Evolutionary conservation across 2,797 vertebrate species (phyloP).

Genomic region (Euphonia xanthogaster): DNA sequence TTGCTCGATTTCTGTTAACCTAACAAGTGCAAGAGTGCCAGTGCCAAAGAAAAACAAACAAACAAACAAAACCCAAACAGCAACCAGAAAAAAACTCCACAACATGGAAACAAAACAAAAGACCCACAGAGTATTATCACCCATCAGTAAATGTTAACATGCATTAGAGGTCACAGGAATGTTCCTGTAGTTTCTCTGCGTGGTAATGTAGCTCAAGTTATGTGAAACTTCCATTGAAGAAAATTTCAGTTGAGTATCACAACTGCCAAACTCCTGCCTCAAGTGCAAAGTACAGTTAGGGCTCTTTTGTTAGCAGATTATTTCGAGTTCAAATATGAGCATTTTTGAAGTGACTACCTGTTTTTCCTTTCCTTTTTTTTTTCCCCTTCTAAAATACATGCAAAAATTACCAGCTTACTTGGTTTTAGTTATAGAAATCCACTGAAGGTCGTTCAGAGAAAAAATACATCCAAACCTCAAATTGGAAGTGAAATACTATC

Average conservation of each 20-base stretch:
- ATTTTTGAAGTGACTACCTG: background rate
- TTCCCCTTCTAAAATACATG: background rate
- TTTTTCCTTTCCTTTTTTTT: background rate
- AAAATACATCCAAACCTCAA: slow-evolving; percentile 48
- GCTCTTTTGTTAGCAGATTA: background rate
- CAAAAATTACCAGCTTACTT: background rate
- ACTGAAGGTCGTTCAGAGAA: slow-evolving; percentile 44
- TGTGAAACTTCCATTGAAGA: slow-evolving; percentile 15
- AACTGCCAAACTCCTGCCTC: background rate
- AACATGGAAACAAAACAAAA: background rate
- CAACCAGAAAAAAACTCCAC: background rate
- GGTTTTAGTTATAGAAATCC: slow-evolving; percentile 23
- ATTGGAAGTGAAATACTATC: slow-evolving; percentile 46
- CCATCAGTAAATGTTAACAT: background rate
- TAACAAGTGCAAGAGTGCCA: background rate
- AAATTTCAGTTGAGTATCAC: slow-evolving; percentile 26
- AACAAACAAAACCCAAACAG: background rate
- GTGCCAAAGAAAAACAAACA: background rate
- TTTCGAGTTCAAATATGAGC: background rate
- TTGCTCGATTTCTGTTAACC: background rate
- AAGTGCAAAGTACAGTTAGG: background rate
- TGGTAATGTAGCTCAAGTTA: background rate
- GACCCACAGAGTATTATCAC: background rate
- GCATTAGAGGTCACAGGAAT: background rate
- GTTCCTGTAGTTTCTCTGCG: background rate